These are phyloP conservation scores for Hydrotaea cyrtoneurina DNA, from an alignment of 2,888 invertebrate species.

Conservation along the genomic window DNA sequence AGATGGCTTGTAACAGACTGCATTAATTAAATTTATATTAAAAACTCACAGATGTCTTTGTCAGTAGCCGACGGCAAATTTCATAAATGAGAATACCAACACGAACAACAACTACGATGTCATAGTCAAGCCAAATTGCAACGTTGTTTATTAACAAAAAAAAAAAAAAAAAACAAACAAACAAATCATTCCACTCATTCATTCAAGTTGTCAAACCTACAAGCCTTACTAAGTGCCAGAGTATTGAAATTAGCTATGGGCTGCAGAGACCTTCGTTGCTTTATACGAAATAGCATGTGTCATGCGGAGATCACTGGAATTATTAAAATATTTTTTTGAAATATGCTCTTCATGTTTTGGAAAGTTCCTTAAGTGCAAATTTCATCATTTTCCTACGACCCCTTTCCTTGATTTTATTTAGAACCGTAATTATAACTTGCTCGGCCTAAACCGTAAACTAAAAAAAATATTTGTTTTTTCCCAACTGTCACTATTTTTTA, in stretches of 20 bases:
- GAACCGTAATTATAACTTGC: too few relatives aligned
- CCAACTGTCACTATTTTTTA: too few relatives aligned
- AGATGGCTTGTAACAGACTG: slow-evolving; percentile 61
- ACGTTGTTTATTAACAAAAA: slow-evolving; percentile 37
- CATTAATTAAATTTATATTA: slow-evolving; percentile 75
- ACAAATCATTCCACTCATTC: neutral
- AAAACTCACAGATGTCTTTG: slow-evolving; percentile 73
- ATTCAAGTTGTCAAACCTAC: slow-evolving; percentile 36
- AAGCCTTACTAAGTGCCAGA: neutral
- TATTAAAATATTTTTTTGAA: too few relatives aligned
- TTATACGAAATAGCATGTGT: slow-evolving; percentile 57
- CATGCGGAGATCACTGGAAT: too few relatives aligned
- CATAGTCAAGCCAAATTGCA: slow-evolving; percentile 13
- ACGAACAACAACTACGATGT: neutral
- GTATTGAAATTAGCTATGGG: too few relatives aligned
- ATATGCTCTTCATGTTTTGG: too few relatives aligned
- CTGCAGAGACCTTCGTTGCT: slow-evolving; percentile 1
- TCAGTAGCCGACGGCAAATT: slow-evolving; percentile 69
- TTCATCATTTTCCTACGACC: too few relatives aligned
- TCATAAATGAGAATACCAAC: neutral
- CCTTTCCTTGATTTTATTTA: too few relatives aligned
- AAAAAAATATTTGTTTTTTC: too few relatives aligned
- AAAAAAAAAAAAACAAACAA: too few relatives aligned
- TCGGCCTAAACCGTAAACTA: too few relatives aligned
- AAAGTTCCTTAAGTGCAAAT: too few relatives aligned